phyloP scores from a whole-genome alignment of 2,797 vertebrate genomes.

The Sarcophilus harrisii region DNA sequence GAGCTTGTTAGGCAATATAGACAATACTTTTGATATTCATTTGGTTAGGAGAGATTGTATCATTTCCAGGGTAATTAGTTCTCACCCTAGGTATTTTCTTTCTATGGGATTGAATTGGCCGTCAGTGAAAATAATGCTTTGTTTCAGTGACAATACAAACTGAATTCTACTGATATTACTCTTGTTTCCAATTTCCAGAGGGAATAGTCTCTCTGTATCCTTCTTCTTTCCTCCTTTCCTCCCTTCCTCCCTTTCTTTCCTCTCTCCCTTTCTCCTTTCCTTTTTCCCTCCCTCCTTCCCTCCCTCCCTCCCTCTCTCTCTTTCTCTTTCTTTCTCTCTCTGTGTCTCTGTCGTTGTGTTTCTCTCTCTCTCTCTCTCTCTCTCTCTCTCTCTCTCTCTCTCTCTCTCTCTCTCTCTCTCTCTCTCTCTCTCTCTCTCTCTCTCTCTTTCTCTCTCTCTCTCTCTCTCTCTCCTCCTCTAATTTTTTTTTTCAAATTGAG shows the following conservation, averaged over 20 bases:
- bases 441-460: too few relatives aligned
- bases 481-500: not conserved
- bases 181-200: constrained; percentile 1
- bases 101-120: constrained; percentile 4
- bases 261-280: too few relatives aligned
- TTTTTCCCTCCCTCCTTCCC: too few relatives aligned
- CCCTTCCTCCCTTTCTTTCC: too few relatives aligned
- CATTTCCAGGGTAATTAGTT: constrained; percentile 7
- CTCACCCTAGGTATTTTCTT: constrained; percentile 9
- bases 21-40: constrained; percentile 8
- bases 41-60: not conserved
- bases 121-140: not conserved
- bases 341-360: too few relatives aligned
- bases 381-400: too few relatives aligned
- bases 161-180: constrained; percentile 5
- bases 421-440: too few relatives aligned
- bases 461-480: not conserved
- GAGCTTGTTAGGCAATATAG: not conserved
- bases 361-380: too few relatives aligned
- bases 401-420: too few relatives aligned
- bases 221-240: too few relatives aligned
- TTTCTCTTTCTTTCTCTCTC: too few relatives aligned
- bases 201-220: not conserved
- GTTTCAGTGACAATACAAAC: constrained; percentile 2
- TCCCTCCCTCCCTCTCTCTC: too few relatives aligned